These are phyloP conservation scores for Scaptomyza pallida DNA, from an alignment of 1,140 invertebrate genomes.

Conservation along the genomic window DNA sequence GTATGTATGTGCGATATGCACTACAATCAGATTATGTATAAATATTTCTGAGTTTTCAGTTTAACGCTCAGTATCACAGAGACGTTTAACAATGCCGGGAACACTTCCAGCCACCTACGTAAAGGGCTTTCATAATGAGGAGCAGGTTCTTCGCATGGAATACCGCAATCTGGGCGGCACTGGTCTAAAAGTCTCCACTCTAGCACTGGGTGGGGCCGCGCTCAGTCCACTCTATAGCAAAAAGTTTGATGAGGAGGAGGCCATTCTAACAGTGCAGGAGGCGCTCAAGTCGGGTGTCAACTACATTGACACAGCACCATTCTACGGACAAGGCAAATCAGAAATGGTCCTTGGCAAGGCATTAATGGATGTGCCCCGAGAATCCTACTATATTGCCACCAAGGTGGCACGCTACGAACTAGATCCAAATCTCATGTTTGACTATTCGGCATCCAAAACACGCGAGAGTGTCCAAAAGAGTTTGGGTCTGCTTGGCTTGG, in stretches of 20 bases:
- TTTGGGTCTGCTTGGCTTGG: constrained; percentile 89
- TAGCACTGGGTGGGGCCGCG: constrained; percentile 85
- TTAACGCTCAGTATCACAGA: constrained; percentile 5
- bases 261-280: constrained; percentile 88
- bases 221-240: constrained; percentile 47
- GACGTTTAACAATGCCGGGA: constrained; percentile 40
- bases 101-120: constrained; percentile 85
- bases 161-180: constrained; percentile 86
- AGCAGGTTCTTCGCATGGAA: constrained; percentile 85
- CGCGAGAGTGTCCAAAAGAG: constrained; percentile 90
- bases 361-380: constrained; percentile 90
- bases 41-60: constrained; percentile 2
- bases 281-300: constrained; percentile 93
- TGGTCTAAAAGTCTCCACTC: constrained; percentile 85
- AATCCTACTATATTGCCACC: constrained; percentile 95
- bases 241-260: constrained; percentile 86
- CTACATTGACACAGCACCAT: constrained; percentile 95
- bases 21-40: neutral
- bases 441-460: constrained; percentile 92
- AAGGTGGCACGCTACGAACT: constrained; percentile 95
- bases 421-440: constrained; percentile 91
- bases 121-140: constrained; percentile 86
- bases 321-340: constrained; percentile 94
- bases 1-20: constrained; percentile 1
- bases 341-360: constrained; percentile 93